Evolutionary conservation across 2,797 vertebrate species (phyloP), one percentile per base, ranked within the genome.

Genomic region (Chelon auratus): DNA sequence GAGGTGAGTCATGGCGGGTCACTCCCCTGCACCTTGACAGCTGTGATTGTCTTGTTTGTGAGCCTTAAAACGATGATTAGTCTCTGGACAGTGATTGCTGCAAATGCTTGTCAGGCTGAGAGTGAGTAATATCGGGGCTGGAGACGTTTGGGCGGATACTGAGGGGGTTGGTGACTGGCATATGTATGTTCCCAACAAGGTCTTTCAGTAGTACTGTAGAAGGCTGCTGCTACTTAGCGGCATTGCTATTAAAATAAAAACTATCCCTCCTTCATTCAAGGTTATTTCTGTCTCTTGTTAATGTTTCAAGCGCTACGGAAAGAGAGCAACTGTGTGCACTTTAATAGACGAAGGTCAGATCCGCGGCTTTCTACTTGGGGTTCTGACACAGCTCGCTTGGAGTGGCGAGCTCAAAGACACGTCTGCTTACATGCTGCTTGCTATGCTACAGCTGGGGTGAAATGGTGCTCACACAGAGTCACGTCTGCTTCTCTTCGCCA

Each of bases 1-100:
- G 95, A 97, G 95, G 96, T 97, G 85, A 95, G 91, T 85, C 72
- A 56, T 5, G 18, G 30, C 52, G 10, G 50, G 72, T 54, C 68
- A 56, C 33, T 58, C 22, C 65, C 64, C 61, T 80, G 58, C 42
- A 85, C 73, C 62, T 70, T 73, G 66, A 83, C 79, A 74, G 80
- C 68, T 70, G 20, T 47, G 68, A 85, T 78, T 81, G 85, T 81
- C 68, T 85, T 82, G 75, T 89, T 88, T 88, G 76, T 69, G 63
- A 72, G 79, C 30, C 36, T 78, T 66, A 55, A 65, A 82, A 72
- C 68, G 59, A 76, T 83, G 68, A 90, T 87, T 81, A 82, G 66
- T n/a, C 37, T 70, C 48, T 6, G 9, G 62, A 84, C 73, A 82
- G 87, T 83, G 80, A 86, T 69, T 79, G 81, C 81, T 48, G 58